These are phyloP conservation scores for Lochmaea capreae DNA, from an alignment of 2,888 invertebrate genomes.

Conservation along the genomic window DNA sequence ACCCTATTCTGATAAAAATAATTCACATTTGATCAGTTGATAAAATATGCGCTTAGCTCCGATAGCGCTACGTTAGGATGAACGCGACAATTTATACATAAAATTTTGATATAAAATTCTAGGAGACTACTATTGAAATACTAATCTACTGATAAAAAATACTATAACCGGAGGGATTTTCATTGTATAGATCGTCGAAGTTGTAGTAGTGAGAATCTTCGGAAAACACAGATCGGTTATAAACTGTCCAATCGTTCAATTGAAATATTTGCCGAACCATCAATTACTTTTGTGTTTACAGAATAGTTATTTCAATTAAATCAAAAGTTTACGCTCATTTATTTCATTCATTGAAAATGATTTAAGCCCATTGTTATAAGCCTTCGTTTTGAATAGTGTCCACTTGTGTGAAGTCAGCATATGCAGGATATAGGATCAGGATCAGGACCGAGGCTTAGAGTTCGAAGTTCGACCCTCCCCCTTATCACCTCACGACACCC, in stretches of 20 bases:
- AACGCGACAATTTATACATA: too few relatives aligned
- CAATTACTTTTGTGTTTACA: slow-evolving; percentile 17
- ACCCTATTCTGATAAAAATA: too few relatives aligned
- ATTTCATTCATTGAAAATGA: slow-evolving; percentile 25
- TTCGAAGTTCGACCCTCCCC: slow-evolving; percentile 41
- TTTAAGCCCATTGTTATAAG: slow-evolving; percentile 35
- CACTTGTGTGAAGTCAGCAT: slow-evolving; percentile 61
- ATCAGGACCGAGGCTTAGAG: slow-evolving; percentile 38
- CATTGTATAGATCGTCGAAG: too few relatives aligned
- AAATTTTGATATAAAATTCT: too few relatives aligned
- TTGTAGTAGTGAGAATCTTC: too few relatives aligned
- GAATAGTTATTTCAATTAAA: slow-evolving; percentile 26
- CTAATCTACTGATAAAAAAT: too few relatives aligned
- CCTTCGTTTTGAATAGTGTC: slow-evolving; percentile 44
- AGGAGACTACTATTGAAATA: too few relatives aligned
- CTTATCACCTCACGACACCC: slow-evolving; percentile 15
- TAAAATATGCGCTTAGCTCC: too few relatives aligned
- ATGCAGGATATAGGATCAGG: slow-evolving; percentile 48
- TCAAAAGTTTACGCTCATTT: slow-evolving; percentile 28
- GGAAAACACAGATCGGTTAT: background rate
- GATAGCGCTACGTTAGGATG: too few relatives aligned
- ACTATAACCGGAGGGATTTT: too few relatives aligned
- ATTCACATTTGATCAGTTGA: too few relatives aligned
- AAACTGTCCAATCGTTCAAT: background rate
- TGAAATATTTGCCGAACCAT: slow-evolving; percentile 1